Percentiles rank a stretch among this genome's conserved stretches.
Evolutionary conservation across 2,888 invertebrate genomes (phyloP).

Genomic region (Anoncus sp.): DNA sequence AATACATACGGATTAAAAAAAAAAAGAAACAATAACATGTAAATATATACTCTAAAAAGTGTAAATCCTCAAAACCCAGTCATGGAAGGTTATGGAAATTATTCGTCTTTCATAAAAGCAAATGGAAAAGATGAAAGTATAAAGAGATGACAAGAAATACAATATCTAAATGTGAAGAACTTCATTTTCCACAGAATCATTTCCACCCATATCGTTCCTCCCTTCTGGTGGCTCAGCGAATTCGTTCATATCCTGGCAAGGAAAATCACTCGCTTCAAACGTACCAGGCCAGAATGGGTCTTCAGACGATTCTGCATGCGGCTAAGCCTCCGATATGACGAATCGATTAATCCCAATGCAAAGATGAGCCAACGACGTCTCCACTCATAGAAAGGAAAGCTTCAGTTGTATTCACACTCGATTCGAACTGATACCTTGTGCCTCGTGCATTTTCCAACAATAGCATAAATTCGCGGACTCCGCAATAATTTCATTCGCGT

Average conservation of each 20-base stretch:
- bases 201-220: constrained; percentile 25
- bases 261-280: constrained; percentile 21
- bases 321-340: constrained; percentile 62
- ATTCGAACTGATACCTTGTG: constrained; percentile 60
- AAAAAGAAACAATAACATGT: not conserved
- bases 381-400: constrained; percentile 36
- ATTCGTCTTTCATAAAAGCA: too few species aligned
- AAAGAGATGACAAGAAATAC: not conserved
- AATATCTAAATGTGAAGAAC: constrained; percentile 14
- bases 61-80: too few species aligned
- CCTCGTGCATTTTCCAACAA: constrained; percentile 56
- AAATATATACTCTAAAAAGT: too few species aligned
- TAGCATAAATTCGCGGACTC: constrained; percentile 48
- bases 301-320: constrained; percentile 35
- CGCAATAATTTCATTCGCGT: constrained; percentile 56
- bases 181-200: constrained; percentile 17
- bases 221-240: constrained; percentile 21
- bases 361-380: constrained; percentile 39
- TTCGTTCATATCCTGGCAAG: constrained; percentile 12
- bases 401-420: constrained; percentile 64
- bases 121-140: too few species aligned
- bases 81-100: too few species aligned
- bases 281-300: constrained; percentile 34
- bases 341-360: constrained; percentile 62
- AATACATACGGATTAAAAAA: too few species aligned